phyloP scores from a whole-genome alignment of 2,113 vertebrate species.

The Excalfactoria chinensis region DNA sequence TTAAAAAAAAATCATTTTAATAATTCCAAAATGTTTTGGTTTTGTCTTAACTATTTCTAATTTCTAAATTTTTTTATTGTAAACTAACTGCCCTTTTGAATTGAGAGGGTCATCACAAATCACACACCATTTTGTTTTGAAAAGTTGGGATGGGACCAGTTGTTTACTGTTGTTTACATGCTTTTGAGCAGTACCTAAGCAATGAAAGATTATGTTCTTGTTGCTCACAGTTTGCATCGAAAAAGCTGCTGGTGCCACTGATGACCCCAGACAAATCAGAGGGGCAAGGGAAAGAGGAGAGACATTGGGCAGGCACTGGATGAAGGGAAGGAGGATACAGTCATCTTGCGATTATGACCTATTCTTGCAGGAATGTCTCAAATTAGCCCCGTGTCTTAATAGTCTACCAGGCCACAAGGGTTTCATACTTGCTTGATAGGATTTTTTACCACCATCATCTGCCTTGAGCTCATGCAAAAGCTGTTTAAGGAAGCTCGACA shows the following conservation, averaged over 20 bases:
- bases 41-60: neutral
- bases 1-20: neutral
- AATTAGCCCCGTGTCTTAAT: neutral
- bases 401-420: neutral
- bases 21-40: neutral
- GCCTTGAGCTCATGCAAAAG: neutral
- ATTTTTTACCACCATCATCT: slow-evolving; percentile 4
- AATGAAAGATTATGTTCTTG: neutral
- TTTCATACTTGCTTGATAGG: neutral
- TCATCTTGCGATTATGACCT: neutral
- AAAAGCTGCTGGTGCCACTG: neutral
- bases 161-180: neutral
- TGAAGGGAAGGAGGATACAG: accelerated
- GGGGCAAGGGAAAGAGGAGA: neutral
- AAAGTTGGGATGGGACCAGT: neutral
- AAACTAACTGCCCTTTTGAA: neutral
- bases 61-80: neutral
- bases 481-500: neutral
- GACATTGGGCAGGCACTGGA: neutral
- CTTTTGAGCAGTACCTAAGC: neutral
- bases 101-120: neutral
- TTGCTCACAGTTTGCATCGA: neutral
- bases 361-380: neutral
- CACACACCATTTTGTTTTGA: neutral
- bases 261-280: neutral